Evolutionary conservation across 2,888 invertebrate species (phyloP), one percentile per base, ranked within the genome.

Genomic region (Acleris cristana): DNA sequence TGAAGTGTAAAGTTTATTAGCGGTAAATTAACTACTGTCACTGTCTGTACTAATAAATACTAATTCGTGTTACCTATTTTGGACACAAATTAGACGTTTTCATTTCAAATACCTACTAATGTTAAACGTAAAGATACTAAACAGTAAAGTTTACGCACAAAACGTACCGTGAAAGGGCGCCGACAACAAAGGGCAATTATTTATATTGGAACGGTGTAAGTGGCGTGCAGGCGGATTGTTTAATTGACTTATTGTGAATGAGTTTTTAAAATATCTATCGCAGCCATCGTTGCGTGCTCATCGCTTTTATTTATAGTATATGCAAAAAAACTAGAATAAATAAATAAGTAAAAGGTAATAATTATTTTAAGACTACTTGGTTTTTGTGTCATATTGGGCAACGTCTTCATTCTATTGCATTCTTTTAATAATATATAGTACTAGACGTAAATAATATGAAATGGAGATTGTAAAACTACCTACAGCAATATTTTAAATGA

Each of bases 191-290:
- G 85, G 83, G 83, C 89, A 87, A 91, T 91, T 86, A 90, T 86
- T 84, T 85, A 85, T 84, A 87, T 87, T 84, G 83, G 80, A 83
- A 80, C 82, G 78, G 84, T 88, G 87, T 81, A 88, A 90, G 89
- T 90, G 88, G 89, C 90, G 89, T 87, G 89, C 87, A 80, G 79
- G 88, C 87, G 82, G 84, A 87, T 85, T 84, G 85, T 88, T 91
- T 92, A 91, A 92, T 92, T 92, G 92, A 92, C 92, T 92, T 92
- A 92, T 92, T 89, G 91, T 90, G 90, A 89, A 90, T 87, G 85
- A 80, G 83, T 89, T 90, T 89, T 88, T 81, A 81, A 88, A 87
- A 87, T 85, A 90, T 88, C 87, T 87, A 86, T 84, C 84, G 81
- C 72, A 84, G 75, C 81, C 84, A 90, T 89, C 87, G 86, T 75